Evolutionary conservation across 53 echinoderm and acorn worm genomes (phyloP), one percentile per base, ranked within the genome.

Genomic region (Apostichopus leukothele): DNA sequence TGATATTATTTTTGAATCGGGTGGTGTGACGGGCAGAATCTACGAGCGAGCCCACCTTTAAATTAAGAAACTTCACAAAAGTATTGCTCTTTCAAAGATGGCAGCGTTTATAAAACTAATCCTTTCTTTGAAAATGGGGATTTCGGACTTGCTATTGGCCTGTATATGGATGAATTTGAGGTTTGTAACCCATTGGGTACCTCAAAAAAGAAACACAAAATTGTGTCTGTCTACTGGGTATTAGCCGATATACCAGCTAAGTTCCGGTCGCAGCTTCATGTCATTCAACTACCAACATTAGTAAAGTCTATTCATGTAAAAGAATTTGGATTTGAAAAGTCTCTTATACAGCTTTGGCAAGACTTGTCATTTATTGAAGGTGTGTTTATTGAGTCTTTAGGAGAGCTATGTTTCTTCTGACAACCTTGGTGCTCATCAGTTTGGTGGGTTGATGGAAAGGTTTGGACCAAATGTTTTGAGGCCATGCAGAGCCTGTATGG

Each of bases 151-250:
- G 23, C 60, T 60, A 10, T 84, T 9, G 23, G 60, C 18, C 61
- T 59, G 52, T 84, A 19, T 10, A 84, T 60, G 18, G 60, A 84
- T 84, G 84, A 84, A 19, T 84, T 84, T 84, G 23, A 84, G 66
- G 84, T 84, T 19, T 14, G 8, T 6, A 84, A 84, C 27, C 84
- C 66, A 84, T n/a, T 84, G 60, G 84, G 84, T 5, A 8, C 84
- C 5, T 60, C 21, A 9, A 84, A 8, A 7, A 84, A 84, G 16
- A 83, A 53, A 27, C 84, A 84, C n/a, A 84, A 84, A 53, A n/a
- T 84, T 3, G 25, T 60, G 60, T 23, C 84, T 6, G 60, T 84
- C 61, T 84, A 84, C 66, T 84, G 14, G 60, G 60, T 22, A 5
- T 22, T 84, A 9, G 84, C 61, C 4, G 60, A 66, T 66, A 22